These are phyloP conservation scores for Nineta flava DNA, from an alignment of 2,888 invertebrate species.

Conservation along the genomic window DNA sequence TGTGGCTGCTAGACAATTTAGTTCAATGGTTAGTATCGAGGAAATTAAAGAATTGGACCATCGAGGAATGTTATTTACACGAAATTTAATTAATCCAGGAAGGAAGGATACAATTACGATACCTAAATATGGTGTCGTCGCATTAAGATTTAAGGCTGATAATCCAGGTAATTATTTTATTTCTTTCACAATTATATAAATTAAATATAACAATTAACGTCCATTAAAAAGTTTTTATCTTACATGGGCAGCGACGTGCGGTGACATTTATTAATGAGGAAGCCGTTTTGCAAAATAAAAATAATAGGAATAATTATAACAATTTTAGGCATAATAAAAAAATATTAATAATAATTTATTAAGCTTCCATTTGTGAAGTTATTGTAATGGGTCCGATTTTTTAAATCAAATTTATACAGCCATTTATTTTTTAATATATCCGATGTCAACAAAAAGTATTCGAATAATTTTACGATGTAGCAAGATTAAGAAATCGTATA, in stretches of 20 bases:
- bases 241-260: not conserved
- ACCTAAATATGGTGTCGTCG: constrained; percentile 51
- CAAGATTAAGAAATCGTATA: too few relatives aligned
- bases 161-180: constrained; percentile 41
- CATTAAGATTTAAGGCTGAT: constrained; percentile 54
- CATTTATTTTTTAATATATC: too few relatives aligned
- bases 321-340: too few relatives aligned
- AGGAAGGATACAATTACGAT: constrained; percentile 59
- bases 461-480: too few relatives aligned
- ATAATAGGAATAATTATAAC: too few relatives aligned
- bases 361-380: too few relatives aligned
- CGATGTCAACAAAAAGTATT: too few relatives aligned
- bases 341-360: too few relatives aligned
- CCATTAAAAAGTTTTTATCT: constrained; percentile 11
- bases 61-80: constrained; percentile 35
- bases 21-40: constrained; percentile 32
- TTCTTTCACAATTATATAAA: not conserved
- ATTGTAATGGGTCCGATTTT: too few relatives aligned
- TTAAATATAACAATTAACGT: not conserved
- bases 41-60: constrained; percentile 40
- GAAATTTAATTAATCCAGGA: constrained; percentile 43
- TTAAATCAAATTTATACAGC: too few relatives aligned
- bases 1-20: constrained; percentile 39
- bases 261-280: too few relatives aligned
- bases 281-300: too few relatives aligned